Evolutionary conservation across 2,797 vertebrate genomes (phyloP).

Genomic region (Erithacus rubecula): DNA sequence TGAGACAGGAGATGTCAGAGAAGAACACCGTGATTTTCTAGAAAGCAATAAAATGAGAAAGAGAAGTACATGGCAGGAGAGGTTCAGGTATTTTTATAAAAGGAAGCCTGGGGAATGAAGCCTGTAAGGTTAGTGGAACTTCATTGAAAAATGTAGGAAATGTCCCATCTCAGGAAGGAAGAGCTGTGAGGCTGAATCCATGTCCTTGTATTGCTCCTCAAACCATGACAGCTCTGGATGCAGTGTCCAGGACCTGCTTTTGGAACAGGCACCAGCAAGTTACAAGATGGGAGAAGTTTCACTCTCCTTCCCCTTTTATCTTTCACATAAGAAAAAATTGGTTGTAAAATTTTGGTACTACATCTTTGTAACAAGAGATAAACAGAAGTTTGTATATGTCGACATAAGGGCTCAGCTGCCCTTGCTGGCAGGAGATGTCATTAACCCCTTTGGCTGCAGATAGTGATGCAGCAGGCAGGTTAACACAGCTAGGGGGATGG

Average conservation of each 20-base stretch:
- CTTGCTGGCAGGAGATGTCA: not conserved
- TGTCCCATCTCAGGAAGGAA: not conserved
- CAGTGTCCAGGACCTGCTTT: not conserved
- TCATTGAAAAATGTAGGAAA: not conserved
- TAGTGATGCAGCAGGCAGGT: not conserved
- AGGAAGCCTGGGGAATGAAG: not conserved
- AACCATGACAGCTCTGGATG: not conserved
- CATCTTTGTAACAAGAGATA: not conserved
- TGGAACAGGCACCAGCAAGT: not conserved
- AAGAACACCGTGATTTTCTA: constrained; percentile 1
- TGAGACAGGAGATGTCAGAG: not conserved
- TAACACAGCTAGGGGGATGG: not conserved
- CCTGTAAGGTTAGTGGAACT: not conserved
- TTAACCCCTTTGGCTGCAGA: not conserved
- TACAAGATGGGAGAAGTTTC: not conserved
- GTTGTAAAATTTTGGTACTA: constrained; percentile 10
- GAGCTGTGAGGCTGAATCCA: not conserved
- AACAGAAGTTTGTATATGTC: not conserved
- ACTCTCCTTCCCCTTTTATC: not conserved
- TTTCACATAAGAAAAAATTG: constrained; percentile 22
- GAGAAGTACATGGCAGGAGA: not conserved
- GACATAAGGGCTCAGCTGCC: not conserved
- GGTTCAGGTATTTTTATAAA: not conserved
- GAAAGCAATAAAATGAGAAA: constrained; percentile 3
- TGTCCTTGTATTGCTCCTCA: not conserved